A percentile compares a stretch with the other conserved stretches of the same genome.
Conservation (phyloP, 2,888 invertebrate genomes). For the Acanthosepion pharaonis region DNA sequence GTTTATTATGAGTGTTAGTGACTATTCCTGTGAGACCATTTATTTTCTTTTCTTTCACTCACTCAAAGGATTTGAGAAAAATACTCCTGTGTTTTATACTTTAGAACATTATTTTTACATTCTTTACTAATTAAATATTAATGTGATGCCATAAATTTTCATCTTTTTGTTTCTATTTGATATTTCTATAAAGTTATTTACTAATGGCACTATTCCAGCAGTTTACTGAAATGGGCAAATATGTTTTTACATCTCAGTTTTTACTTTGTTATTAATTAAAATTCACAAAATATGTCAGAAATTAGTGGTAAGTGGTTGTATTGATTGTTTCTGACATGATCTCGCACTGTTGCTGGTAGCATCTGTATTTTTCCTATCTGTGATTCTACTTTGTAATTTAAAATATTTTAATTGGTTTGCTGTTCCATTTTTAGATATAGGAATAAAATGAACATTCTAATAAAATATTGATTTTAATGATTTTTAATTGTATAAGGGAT, state of each 20-base stretch:
- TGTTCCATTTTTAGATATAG: not conserved
- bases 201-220: not conserved
- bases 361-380: not conserved
- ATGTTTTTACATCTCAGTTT: not conserved
- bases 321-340: not conserved
- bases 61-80: too few species aligned
- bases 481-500: not conserved
- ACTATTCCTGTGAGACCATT: too few species aligned
- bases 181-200: too few species aligned
- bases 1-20: too few species aligned
- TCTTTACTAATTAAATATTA: too few species aligned
- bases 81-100: too few species aligned
- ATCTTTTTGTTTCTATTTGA: too few species aligned
- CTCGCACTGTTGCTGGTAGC: not conserved
- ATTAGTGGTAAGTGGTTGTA: not conserved
- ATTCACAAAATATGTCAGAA: not conserved
- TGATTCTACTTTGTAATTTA: not conserved
- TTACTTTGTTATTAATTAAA: not conserved
- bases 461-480: constrained; percentile 14
- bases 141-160: too few species aligned
- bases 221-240: not conserved
- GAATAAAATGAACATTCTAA: not conserved
- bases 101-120: too few species aligned
- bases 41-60: too few species aligned
- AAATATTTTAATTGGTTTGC: not conserved